Evolutionary conservation across 2,113 vertebrate species (phyloP), one percentile per base, ranked within the genome.

Genomic region (Ictalurus punctatus): DNA sequence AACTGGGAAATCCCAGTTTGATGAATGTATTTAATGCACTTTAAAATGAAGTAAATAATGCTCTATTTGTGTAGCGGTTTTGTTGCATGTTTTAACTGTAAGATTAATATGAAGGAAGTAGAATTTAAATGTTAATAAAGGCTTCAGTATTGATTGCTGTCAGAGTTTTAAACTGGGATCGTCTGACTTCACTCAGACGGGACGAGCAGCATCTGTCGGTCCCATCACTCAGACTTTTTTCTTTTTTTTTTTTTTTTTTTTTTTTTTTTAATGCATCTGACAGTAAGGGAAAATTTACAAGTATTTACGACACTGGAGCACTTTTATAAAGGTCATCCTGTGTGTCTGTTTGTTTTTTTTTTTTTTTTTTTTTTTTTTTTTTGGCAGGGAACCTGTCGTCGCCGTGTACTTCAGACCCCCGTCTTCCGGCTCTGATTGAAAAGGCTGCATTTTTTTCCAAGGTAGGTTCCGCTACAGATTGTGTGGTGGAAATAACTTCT

Each of bases 271-370:
- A 82, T 58, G 23, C 25, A 4, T 56, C 56, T 87, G 63, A 88
- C 79, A 83, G 52, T 14, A 54, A 48, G 2, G 59, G 59, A 17
- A n/a, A 63, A 87, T 71, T 69, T 82, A 71, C 63, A 82, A 48
- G 74, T 87, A 67, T 76, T 37, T 30, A 56, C 5, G 23, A 83
- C 80, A 83, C 65, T 37, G n/a, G 27, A 87, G 61, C 59, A 87
- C 61, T 80, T 87, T 83, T 12, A 71, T n/a, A 88, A 88, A 88
- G 87, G 79, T 88, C 52, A 61, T 88, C 48, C 16, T 59, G 1
- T 73, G 48, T n/a, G 12, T 48, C 44, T 48, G 44, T 5, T 48
- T 48, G 4, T 48, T 48, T 48, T 30, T 5, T 67, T 17, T 67
- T 44, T 85, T 40, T 8, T 56, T 37, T 58, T 27, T 37, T 80